Conservation (phyloP, 2,797 vertebrate genomes). For the Molothrus aeneus region DNA sequence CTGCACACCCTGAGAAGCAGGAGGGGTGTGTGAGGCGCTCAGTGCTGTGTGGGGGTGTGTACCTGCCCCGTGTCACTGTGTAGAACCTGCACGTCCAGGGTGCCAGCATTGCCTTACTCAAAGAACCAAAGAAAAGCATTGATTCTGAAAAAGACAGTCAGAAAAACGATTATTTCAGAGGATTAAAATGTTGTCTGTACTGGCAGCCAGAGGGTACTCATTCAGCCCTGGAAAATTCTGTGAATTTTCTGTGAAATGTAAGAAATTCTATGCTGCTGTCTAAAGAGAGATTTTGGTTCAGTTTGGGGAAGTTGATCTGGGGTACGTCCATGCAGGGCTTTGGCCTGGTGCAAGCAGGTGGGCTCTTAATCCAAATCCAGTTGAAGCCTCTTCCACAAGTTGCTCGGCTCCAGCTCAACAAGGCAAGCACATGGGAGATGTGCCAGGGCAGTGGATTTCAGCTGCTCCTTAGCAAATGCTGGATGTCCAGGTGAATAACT, state of each 20-base stretch:
- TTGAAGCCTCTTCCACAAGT: background rate
- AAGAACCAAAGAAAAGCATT: background rate
- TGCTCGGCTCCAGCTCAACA: background rate
- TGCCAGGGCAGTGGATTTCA: background rate
- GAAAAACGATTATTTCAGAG: background rate
- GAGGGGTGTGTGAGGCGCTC: background rate
- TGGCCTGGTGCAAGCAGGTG: background rate
- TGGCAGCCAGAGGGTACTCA: background rate
- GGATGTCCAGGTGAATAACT: background rate
- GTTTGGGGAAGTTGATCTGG: background rate
- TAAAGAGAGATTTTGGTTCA: background rate
- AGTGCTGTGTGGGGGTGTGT: background rate
- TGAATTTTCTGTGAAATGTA: background rate
- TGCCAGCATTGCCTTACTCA: background rate
- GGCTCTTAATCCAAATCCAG: background rate
- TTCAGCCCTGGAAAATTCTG: background rate
- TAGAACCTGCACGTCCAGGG: background rate
- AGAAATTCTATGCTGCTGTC: background rate
- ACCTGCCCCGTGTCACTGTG: background rate
- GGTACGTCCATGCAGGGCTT: background rate
- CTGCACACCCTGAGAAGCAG: background rate
- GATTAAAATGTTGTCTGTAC: background rate
- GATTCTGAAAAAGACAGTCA: rapidly evolving
- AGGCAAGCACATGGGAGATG: rapidly evolving
- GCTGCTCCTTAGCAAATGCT: background rate